A percentile compares a stretch with the other conserved stretches of the same genome.
These are phyloP conservation scores for Psammodynastes pulverulentus DNA, from an alignment of 2,113 vertebrate genomes.

Conservation along the genomic window DNA sequence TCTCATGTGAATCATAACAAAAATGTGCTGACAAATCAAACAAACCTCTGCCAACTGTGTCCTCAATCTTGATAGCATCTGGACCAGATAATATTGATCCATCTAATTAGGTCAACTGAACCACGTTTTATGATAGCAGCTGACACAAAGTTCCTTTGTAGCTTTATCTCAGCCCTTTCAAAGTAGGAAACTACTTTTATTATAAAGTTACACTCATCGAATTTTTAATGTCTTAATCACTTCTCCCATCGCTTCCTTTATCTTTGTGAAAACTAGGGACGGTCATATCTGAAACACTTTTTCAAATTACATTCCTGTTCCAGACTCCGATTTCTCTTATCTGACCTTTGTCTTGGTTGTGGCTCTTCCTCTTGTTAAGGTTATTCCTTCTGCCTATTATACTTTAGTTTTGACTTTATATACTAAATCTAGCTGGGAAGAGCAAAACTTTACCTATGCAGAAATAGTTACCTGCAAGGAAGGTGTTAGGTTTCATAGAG, in stretches of 20 bases:
- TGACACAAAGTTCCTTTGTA: neutral
- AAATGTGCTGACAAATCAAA: neutral
- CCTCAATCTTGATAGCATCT: neutral
- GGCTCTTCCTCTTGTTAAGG: neutral
- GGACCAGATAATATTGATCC: neutral
- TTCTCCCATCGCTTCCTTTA: neutral
- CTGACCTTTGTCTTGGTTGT: neutral
- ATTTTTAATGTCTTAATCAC: neutral
- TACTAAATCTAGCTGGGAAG: neutral
- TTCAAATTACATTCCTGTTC: neutral
- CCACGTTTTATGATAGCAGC: neutral
- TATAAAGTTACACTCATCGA: neutral
- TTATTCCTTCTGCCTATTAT: neutral
- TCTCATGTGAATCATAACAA: neutral
- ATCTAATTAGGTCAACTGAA: neutral
- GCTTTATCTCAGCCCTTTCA: neutral
- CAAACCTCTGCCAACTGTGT: neutral
- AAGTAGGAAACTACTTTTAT: neutral
- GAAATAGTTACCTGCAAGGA: neutral
- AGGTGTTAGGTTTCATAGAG: neutral
- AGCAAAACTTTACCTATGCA: neutral
- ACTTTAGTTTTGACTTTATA: neutral
- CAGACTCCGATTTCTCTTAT: neutral
- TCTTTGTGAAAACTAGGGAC: neutral
- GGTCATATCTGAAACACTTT: neutral